Base-by-base conservation (phyloP, 2,113 vertebrate genomes). In the Rhizomys pruinosus region DNA sequence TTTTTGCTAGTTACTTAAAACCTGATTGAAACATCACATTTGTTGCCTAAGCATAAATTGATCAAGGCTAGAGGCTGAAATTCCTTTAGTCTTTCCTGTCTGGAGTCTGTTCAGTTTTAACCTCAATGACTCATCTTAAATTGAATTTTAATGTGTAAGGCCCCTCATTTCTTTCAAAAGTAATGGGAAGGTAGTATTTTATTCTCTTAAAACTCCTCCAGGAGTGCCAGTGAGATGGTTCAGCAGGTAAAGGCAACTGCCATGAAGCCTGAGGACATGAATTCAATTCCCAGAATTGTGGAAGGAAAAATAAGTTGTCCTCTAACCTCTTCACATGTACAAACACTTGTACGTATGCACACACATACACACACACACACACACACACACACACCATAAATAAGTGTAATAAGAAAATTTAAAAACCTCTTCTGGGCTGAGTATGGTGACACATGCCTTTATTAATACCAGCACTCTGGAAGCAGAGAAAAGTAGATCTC, bases 61-160 rank as follows among this genome's bases (percentile, higher is more conserved):
- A 76, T 76, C 79, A 64, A 32, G 77, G 87, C 80, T 39, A 96
- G 39, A 72, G n/a, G 5, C 57, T 72, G 44, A 86, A 87, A 68
- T 23, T 34, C 74, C 63, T 95, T 37, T 82, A 44, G 19, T 76
- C 57, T 92, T 93, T 92, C 76, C 71, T 72, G 15, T 89, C 73
- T 66, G 27, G 34, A 42, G 69, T 95, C 32, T 90, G 63, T 92
- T 96, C 55, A 44, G 37, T 76, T 93, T 90, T 89, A 82, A 39
- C 69, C 92, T 86, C 59, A 94, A 19, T 93, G 68, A 95, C 19
- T 77, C 86, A 85, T 74, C 59, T 82, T 86, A 92, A 76, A 72
- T n/a, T 69, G 37, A 68, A 87, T 81, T 79, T 82, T 94, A 81
- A 92, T 27, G 71, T 88, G 15, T 63, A 85, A 80, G 6, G 23